These are phyloP conservation scores for Epizoanthus illoricatus DNA, from an alignment of 92 coral and sea anemone species.

Conservation along the genomic window DNA sequence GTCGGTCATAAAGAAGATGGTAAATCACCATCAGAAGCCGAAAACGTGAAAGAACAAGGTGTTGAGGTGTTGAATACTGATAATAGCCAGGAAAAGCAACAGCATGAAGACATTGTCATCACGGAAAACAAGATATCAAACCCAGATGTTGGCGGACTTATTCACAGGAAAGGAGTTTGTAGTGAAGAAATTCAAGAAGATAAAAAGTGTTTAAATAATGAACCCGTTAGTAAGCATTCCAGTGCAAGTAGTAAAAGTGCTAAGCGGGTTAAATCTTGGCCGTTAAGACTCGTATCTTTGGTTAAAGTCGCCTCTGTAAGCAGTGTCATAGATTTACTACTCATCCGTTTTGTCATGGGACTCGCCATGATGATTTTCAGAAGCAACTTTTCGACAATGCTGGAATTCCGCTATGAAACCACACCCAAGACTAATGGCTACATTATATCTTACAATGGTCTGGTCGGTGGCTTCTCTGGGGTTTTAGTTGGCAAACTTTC, in stretches of 20 bases:
- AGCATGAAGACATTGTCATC: constrained; percentile 4
- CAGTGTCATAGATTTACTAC: constrained; percentile 62
- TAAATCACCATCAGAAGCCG: not conserved
- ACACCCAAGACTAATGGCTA: constrained; percentile 89
- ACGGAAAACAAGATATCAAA: not conserved
- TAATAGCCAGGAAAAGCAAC: not conserved
- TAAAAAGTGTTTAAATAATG: constrained; percentile 2
- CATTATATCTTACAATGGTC: constrained; percentile 84
- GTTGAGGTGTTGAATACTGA: not conserved
- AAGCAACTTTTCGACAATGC: constrained; percentile 78
- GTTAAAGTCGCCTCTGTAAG: constrained; percentile 62
- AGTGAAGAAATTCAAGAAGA: not conserved
- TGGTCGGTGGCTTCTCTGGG: constrained; percentile 79
- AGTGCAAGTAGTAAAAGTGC: not conserved
- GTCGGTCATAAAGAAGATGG: not conserved
- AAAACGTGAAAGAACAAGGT: not conserved
- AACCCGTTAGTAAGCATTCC: not conserved
- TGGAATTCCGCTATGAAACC: constrained; percentile 84
- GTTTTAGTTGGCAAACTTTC: constrained; percentile 69
- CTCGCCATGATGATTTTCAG: constrained; percentile 89
- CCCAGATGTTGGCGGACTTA: not conserved
- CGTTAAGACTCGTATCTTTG: constrained; percentile 20
- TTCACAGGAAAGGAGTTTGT: not conserved
- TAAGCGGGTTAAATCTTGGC: constrained; percentile 18
- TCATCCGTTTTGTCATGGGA: constrained; percentile 83